A percentile compares a stretch with the other conserved stretches of the same genome.
Conservation (phyloP, 2,113 vertebrate genomes). For the Aldabrachelys gigantea region DNA sequence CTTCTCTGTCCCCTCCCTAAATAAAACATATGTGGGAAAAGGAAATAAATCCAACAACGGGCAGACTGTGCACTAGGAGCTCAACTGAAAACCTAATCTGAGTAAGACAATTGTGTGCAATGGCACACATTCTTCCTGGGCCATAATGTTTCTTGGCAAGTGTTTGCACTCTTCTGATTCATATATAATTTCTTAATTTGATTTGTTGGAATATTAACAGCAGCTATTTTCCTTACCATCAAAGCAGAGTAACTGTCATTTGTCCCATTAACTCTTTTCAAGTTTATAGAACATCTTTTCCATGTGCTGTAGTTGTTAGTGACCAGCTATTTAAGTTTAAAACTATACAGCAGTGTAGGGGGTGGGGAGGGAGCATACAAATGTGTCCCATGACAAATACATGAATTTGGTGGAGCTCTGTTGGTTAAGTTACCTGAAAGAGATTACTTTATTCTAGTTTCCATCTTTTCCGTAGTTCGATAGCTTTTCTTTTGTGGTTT, state of each 20-base stretch:
- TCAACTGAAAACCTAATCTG: fast-evolving
- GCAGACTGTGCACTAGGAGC: background rate
- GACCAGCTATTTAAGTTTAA: fast-evolving
- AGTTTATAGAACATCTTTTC: no score
- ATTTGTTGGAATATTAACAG: background rate
- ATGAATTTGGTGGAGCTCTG: background rate
- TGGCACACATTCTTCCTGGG: fast-evolving
- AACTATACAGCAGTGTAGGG: background rate
- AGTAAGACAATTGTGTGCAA: fast-evolving
- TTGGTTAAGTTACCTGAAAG: background rate
- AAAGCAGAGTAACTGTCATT: background rate
- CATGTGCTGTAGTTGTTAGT: background rate
- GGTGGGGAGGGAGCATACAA: background rate
- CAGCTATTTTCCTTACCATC: background rate
- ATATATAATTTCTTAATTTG: background rate
- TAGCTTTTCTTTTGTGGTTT: background rate
- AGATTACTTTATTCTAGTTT: background rate
- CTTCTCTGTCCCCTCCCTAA: background rate
- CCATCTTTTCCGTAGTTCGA: background rate
- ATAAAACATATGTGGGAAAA: fast-evolving
- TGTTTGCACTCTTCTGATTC: fast-evolving
- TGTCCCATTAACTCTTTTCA: background rate
- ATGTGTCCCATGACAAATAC: fast-evolving
- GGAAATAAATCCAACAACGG: fast-evolving
- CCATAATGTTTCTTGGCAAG: background rate